Evolutionary conservation across 1,140 invertebrate genomes (phyloP).

Genomic region (Zaprionus ornatus): DNA sequence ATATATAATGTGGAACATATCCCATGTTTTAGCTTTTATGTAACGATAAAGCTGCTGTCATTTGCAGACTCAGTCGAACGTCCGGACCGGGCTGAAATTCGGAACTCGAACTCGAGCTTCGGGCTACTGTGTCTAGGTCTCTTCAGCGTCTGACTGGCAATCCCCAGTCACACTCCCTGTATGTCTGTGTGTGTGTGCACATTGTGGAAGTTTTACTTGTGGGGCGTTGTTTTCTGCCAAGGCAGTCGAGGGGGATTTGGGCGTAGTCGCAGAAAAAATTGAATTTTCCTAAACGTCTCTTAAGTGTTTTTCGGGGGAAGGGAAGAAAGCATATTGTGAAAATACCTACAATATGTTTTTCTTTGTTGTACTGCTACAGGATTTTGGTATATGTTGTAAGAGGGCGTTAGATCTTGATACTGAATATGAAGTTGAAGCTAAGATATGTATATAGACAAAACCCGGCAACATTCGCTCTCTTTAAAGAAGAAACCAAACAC

Average conservation of each 20-base stretch:
- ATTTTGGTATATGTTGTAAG: neutral
- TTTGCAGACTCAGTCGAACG: slow-evolving; percentile 69
- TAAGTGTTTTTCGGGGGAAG: slow-evolving; percentile 43
- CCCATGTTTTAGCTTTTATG: slow-evolving; percentile 77
- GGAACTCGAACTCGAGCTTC: slow-evolving; percentile 31
- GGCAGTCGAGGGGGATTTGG: slow-evolving; percentile 38
- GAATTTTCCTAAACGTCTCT: slow-evolving; percentile 62
- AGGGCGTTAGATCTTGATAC: neutral
- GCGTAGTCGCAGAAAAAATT: slow-evolving; percentile 52
- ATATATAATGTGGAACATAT: slow-evolving; percentile 42
- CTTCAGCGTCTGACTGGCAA: slow-evolving; percentile 44
- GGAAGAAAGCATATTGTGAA: slow-evolving; percentile 12
- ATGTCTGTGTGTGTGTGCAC: slow-evolving; percentile 17
- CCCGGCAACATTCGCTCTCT: neutral
- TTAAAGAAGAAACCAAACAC: neutral
- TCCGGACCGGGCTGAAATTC: slow-evolving; percentile 49
- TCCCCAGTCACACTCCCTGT: slow-evolving; percentile 26
- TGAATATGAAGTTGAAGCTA: neutral
- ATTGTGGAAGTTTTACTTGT: slow-evolving; percentile 56
- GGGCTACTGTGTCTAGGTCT: slow-evolving; percentile 45
- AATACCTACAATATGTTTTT: slow-evolving; percentile 63
- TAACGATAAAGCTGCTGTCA: slow-evolving; percentile 79
- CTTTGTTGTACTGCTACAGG: slow-evolving; percentile 21
- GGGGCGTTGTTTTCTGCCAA: slow-evolving; percentile 70
- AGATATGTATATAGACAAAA: neutral